Evolutionary conservation across 2,888 invertebrate species (phyloP), one percentile per base, ranked within the genome.

Genomic region (Slavum lentiscoides): DNA sequence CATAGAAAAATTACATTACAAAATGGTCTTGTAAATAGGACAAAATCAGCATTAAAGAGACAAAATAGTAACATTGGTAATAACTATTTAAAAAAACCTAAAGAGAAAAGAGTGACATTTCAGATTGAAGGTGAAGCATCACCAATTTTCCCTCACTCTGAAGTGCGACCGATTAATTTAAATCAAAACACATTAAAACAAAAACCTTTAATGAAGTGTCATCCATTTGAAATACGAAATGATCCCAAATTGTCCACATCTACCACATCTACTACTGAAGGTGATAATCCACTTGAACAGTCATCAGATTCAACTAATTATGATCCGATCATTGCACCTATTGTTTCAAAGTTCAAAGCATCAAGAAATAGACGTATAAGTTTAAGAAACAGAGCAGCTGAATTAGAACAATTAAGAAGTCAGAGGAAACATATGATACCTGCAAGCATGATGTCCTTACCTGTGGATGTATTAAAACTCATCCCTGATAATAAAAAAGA

Each of bases 201-300:
- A 70, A 80, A 80, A 7, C 77, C 77, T n/a, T 19, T 80, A 55
- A 80, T 80, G 70, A 80, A 80, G 11, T 80, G 77, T 53, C 64
- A 64, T 70, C 77, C 77, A 23, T 80, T 80, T 77, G 39, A 69
- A 64, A 64, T 70, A 62, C 30, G 64, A 21, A 64, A 80, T 55
- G 43, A 80, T 55, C 15, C 62, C 6, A 80, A 77, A 62, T 77
- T 37, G 62, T 70, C 53, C 53, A 17, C 55, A 19, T 49, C 76
- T 23, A 69, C 76, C 6, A 55, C 69, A 53, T 62, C 77, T 62
- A 2, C n/a, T 30, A 19, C 43, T 59, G 13, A 43, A 55, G n/a
- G 6, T 62, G 37, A 61, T 62, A 19, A 55, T 55, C 23, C 67
- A 43, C 17, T 19, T 17, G 61, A 53, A 19, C 21, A 53, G 37